Evolutionary conservation across 2,888 invertebrate species (phyloP).

Genomic region (Meghimatium bilineatum): DNA sequence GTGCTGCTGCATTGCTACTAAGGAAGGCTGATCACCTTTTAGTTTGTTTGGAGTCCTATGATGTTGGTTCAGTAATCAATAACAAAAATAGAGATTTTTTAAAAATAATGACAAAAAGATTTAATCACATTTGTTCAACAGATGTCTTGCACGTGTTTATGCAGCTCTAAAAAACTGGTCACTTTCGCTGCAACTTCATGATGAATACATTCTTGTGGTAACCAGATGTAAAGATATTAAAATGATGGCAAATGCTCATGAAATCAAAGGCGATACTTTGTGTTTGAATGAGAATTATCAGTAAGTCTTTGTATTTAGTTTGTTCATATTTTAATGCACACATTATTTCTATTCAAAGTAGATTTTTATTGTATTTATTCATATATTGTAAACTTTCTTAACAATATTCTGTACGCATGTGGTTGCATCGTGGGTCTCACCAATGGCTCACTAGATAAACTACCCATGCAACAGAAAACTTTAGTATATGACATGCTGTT

Average conservation of each 20-base stretch:
- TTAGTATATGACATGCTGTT: no score
- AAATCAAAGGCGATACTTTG: conserved; percentile 71
- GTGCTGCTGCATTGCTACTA: no score
- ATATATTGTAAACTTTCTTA: not conserved
- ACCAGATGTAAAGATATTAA: conserved; percentile 59
- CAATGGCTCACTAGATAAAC: no score
- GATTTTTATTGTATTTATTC: not conserved
- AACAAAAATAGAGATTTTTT: no score
- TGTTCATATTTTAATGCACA: not conserved
- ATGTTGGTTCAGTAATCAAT: no score
- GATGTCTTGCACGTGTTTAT: conserved; percentile 71
- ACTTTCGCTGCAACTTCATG: conserved; percentile 69
- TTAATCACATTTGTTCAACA: no score
- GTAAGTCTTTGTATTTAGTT: conserved; percentile 51
- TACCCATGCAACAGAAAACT: no score
- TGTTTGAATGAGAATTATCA: conserved; percentile 67
- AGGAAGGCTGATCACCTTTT: no score
- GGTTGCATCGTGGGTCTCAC: no score
- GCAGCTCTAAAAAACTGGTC: conserved; percentile 69
- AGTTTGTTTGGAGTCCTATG: no score
- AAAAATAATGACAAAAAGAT: no score
- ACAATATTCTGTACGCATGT: not conserved
- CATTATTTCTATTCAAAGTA: not conserved
- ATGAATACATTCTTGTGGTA: conserved; percentile 69
- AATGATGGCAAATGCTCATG: conserved; percentile 66